Percentiles rank a stretch among this genome's conserved stretches.
phyloP scores from a whole-genome alignment of 1,140 invertebrate genomes.

The Maniola jurtina region DNA sequence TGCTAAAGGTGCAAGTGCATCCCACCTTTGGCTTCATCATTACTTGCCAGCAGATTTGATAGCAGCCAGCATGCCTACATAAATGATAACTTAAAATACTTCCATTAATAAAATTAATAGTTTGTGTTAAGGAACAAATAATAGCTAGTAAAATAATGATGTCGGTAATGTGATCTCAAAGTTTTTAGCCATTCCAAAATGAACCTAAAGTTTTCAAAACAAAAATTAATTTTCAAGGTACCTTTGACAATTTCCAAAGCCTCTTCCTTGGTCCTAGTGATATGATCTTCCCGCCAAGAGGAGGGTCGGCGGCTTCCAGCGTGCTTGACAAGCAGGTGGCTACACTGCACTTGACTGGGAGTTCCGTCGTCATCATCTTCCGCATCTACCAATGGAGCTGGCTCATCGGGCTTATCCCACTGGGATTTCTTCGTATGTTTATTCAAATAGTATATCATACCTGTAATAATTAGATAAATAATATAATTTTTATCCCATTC shows the following conservation, averaged over 20 bases:
- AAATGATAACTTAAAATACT: no score
- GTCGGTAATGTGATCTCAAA: no score
- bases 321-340: conserved; percentile 98
- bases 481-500: no score
- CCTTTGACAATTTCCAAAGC: conserved; percentile 89
- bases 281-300: conserved; percentile 96
- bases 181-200: no score
- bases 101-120: no score
- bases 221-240: conserved; percentile 21
- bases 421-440: conserved; percentile 97
- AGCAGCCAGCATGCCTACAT: no score
- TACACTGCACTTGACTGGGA: conserved; percentile 87
- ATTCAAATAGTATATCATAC: conserved; percentile 90
- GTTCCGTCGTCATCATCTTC: conserved; percentile 35
- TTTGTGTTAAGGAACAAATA: no score
- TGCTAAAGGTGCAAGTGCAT: no score
- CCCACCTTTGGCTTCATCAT: no score
- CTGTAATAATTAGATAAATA: conserved; percentile 26
- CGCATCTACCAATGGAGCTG: conserved; percentile 80
- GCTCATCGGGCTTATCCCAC: conserved; percentile 94
- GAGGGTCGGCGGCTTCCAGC: conserved; percentile 93
- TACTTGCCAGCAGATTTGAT: no score
- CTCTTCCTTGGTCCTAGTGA: conserved; percentile 94
- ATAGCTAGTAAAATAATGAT: no score
- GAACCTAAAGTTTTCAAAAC: background rate